These are phyloP conservation scores for Geopemphigus sp. DNA, from an alignment of 1,140 invertebrate species.

Conservation along the genomic window DNA sequence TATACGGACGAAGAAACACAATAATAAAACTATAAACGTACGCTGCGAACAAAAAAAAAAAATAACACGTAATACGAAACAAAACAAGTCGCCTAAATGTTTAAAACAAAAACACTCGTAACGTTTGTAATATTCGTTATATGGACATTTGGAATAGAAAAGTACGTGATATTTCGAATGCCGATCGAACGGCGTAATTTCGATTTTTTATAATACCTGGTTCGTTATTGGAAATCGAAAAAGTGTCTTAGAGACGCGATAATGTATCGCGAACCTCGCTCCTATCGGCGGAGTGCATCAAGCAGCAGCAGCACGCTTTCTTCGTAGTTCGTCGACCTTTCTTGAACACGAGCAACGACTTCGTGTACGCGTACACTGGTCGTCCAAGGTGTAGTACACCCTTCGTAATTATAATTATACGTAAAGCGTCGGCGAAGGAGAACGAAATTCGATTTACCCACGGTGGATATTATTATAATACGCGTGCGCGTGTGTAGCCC, in stretches of 20 bases:
- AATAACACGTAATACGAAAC: too few species aligned
- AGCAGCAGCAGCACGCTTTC: constrained; percentile 4
- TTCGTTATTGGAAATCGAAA: not conserved
- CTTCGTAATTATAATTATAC: constrained; percentile 9
- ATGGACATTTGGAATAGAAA: not conserved
- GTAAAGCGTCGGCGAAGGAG: not conserved
- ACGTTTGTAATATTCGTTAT: not conserved
- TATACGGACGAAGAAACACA: not conserved
- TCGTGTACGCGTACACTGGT: not conserved
- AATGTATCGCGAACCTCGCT: too few species aligned
- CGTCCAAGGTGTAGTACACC: not conserved
- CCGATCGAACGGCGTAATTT: too few species aligned
- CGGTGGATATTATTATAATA: not conserved
- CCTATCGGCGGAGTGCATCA: not conserved
- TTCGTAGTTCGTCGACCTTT: constrained; percentile 14
- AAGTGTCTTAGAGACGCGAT: not conserved
- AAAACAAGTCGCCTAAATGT: too few species aligned
- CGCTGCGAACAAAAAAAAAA: not conserved
- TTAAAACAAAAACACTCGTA: not conserved
- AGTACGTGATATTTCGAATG: not conserved
- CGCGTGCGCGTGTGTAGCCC: too few species aligned
- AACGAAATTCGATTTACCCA: not conserved
- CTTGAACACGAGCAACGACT: not conserved
- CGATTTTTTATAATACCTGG: too few species aligned
- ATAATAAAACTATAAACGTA: not conserved